Evolutionary conservation across 2,888 invertebrate genomes (phyloP).

Genomic region (Andrena dorsata): DNA sequence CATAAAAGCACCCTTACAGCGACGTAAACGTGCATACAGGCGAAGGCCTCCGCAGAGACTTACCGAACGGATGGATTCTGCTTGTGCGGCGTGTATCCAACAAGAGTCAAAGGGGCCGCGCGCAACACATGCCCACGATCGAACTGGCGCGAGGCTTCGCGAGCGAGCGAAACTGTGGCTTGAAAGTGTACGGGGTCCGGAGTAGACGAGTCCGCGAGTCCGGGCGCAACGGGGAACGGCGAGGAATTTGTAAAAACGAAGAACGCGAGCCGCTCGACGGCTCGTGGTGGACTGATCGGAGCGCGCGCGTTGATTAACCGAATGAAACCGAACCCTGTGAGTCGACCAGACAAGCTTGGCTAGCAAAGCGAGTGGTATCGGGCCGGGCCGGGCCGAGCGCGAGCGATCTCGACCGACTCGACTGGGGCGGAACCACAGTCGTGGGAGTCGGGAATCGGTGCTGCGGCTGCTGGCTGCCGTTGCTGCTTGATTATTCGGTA

Average conservation of each 20-base stretch:
- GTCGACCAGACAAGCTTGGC: slow-evolving; percentile 30
- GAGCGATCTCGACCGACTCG: slow-evolving; percentile 58
- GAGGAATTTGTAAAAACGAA: slow-evolving; percentile 1
- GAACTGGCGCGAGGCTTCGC: slow-evolving; percentile 10
- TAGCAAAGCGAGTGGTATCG: slow-evolving; percentile 43
- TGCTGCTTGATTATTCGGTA: slow-evolving; percentile 63
- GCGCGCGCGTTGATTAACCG: slow-evolving; percentile 57
- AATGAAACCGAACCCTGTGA: slow-evolving; percentile 36
- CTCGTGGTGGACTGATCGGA: slow-evolving; percentile 66
- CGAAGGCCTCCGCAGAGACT: slow-evolving; percentile 8
- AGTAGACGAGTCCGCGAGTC: too few species aligned
- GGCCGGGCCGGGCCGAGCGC: slow-evolving; percentile 51
- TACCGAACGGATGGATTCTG: slow-evolving; percentile 23
- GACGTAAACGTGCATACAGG: too few species aligned
- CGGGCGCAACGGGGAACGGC: neutral
- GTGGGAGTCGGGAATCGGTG: slow-evolving; percentile 75
- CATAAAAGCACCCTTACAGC: too few species aligned
- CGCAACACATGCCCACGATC: slow-evolving; percentile 62
- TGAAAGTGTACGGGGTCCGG: too few species aligned
- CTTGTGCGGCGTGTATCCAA: slow-evolving; percentile 11
- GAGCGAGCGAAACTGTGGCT: neutral
- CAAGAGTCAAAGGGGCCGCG: slow-evolving; percentile 34
- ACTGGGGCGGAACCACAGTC: slow-evolving; percentile 66
- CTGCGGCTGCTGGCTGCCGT: slow-evolving; percentile 59
- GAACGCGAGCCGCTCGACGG: slow-evolving; percentile 56